Conservation (phyloP, 2,797 vertebrate genomes). For the Cryptoblepharus egeriae region DNA sequence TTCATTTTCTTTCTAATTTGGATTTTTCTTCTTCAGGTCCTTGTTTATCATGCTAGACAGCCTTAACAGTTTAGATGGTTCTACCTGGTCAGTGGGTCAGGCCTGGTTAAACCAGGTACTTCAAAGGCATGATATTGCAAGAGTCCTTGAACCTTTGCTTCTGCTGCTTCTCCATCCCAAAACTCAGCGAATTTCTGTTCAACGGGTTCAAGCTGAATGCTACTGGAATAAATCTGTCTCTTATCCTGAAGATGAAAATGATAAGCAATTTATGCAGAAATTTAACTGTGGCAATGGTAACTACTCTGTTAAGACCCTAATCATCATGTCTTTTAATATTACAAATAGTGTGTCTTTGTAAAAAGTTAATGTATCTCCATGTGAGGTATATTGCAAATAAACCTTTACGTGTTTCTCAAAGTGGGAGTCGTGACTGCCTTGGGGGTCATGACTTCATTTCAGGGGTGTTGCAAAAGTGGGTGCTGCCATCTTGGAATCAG, state of each 20-base stretch:
- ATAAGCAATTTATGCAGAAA: conserved; percentile 83
- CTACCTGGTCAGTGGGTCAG: conserved; percentile 92
- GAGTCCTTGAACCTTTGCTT: conserved; percentile 95
- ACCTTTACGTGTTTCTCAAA: too few species aligned
- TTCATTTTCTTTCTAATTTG: conserved; percentile 17
- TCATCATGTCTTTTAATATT: not conserved
- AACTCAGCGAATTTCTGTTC: conserved; percentile 96
- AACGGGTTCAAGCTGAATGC: conserved; percentile 93
- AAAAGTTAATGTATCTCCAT: not conserved
- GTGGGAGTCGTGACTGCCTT: too few species aligned
- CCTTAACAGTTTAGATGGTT: conserved; percentile 94
- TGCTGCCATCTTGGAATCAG: too few species aligned
- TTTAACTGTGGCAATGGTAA: conserved; percentile 86
- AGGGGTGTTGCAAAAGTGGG: too few species aligned
- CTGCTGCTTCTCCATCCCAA: conserved; percentile 96
- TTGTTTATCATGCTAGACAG: conserved; percentile 98
- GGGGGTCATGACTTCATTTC: too few species aligned
- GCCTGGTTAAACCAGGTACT: conserved; percentile 98
- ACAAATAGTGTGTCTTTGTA: not conserved
- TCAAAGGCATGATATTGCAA: conserved; percentile 96
- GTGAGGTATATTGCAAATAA: not conserved
- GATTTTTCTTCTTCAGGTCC: conserved; percentile 80
- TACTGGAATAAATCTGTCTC: conserved; percentile 84
- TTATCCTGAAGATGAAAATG: conserved; percentile 76
- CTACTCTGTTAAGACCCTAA: conserved; percentile 37